Conservation (phyloP, 1,140 invertebrate genomes). For the Drosophila ercepeae region DNA sequence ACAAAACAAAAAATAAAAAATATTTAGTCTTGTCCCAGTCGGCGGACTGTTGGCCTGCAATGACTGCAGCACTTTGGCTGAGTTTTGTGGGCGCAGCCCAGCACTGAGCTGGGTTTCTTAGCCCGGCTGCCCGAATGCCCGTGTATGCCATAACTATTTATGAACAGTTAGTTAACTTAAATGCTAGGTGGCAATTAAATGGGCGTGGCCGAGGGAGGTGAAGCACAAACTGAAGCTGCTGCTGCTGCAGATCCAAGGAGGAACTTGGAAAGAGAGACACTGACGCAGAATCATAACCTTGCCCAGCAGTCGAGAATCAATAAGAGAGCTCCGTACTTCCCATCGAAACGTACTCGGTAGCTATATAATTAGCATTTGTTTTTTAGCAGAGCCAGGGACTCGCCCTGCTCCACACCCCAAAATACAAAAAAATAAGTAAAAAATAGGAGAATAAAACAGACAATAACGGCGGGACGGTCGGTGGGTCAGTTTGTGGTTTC, state of each 20-base stretch:
- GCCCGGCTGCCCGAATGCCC: constrained; percentile 52
- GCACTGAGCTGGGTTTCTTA: constrained; percentile 4
- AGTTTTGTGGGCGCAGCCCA: constrained; percentile 71
- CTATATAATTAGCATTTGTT: constrained; percentile 79
- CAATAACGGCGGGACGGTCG: constrained; percentile 17
- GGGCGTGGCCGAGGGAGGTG: constrained; percentile 57
- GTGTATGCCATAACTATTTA: constrained; percentile 82
- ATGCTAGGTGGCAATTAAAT: constrained; percentile 80
- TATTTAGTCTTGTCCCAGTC: constrained; percentile 10
- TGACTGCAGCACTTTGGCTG: constrained; percentile 40
- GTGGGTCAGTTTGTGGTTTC: constrained; percentile 66
- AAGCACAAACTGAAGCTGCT: constrained; percentile 4
- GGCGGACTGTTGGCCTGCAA: constrained; percentile 43
- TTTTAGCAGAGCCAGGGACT: constrained; percentile 54
- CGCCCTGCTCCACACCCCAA: constrained; percentile 76
- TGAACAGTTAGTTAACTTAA: constrained; percentile 82
- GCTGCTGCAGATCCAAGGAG: constrained; percentile 15
- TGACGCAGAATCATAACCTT: constrained; percentile 45
- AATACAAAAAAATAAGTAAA: constrained; percentile 20
- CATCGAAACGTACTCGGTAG: constrained; percentile 46
- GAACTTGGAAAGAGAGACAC: constrained; percentile 24
- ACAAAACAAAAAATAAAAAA: background rate
- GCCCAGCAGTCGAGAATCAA: constrained; percentile 54
- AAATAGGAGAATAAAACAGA: constrained; percentile 30
- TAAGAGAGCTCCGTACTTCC: constrained; percentile 31